phyloP scores from a whole-genome alignment of 1,140 invertebrate species.

The Frieseomelitta varia region DNA sequence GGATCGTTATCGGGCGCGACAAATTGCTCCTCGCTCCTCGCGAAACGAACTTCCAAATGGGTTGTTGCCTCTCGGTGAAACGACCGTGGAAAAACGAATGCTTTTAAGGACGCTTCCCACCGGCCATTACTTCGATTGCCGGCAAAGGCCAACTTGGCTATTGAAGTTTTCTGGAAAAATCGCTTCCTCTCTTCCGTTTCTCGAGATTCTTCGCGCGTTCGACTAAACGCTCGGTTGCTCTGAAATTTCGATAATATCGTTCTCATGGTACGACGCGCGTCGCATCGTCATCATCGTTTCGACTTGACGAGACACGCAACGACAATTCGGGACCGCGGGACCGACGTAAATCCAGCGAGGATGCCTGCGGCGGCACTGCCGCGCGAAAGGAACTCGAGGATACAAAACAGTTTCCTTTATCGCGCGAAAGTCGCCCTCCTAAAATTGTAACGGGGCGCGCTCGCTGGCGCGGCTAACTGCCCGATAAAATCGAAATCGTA shows the following conservation, averaged over 20 bases:
- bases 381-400: background rate
- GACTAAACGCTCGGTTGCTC: no score
- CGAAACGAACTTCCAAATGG: background rate
- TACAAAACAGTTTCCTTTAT: conserved; percentile 26
- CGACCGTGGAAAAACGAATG: background rate
- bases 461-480: background rate
- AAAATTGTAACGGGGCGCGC: conserved; percentile 24
- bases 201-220: background rate
- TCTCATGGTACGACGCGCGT: no score
- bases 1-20: conserved; percentile 18
- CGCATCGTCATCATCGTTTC: no score
- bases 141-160: background rate
- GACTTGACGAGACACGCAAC: no score
- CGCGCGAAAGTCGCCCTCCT: background rate
- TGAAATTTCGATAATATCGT: no score
- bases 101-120: no score
- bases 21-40: background rate
- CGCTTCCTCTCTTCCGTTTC: background rate
- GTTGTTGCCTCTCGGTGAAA: background rate
- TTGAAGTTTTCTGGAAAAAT: background rate
- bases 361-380: no score
- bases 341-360: no score
- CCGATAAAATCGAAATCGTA: conserved; percentile 52
- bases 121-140: background rate
- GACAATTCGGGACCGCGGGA: no score